These are phyloP conservation scores for Lacanobia oleracea DNA, from an alignment of 2,888 invertebrate species.

Conservation along the genomic window DNA sequence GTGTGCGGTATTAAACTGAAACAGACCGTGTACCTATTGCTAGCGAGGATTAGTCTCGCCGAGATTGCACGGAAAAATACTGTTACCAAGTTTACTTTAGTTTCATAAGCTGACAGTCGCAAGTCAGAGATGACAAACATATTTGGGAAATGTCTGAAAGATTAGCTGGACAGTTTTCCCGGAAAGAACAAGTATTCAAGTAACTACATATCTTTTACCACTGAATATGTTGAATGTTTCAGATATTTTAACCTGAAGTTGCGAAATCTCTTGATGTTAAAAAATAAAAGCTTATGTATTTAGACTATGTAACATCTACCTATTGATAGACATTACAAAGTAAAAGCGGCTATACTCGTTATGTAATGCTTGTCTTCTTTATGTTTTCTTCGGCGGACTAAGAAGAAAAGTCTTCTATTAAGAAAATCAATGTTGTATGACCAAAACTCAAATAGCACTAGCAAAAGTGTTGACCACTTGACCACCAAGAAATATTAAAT, in stretches of 20 bases:
- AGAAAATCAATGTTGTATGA: neutral
- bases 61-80: conserved; percentile 34
- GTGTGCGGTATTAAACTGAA: conserved; percentile 52
- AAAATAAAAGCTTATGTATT: neutral
- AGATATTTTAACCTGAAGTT: neutral
- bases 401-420: neutral
- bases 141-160: neutral
- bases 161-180: neutral
- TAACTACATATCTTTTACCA: neutral
- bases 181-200: neutral
- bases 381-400: neutral
- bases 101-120: conserved; percentile 19
- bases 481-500: neutral
- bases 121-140: neutral
- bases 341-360: neutral
- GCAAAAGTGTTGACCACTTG: neutral
- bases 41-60: conserved; percentile 26
- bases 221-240: neutral
- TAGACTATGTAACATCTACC: too few relatives aligned
- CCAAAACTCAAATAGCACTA: neutral
- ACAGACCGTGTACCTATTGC: conserved; percentile 32
- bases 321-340: too few relatives aligned
- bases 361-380: neutral
- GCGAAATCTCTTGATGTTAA: neutral
- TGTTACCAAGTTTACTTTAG: conserved; percentile 23